Evolutionary conservation across 2,113 vertebrate species (phyloP), one percentile per base, ranked within the genome.

Genomic region (Anthoscopus minutus): DNA sequence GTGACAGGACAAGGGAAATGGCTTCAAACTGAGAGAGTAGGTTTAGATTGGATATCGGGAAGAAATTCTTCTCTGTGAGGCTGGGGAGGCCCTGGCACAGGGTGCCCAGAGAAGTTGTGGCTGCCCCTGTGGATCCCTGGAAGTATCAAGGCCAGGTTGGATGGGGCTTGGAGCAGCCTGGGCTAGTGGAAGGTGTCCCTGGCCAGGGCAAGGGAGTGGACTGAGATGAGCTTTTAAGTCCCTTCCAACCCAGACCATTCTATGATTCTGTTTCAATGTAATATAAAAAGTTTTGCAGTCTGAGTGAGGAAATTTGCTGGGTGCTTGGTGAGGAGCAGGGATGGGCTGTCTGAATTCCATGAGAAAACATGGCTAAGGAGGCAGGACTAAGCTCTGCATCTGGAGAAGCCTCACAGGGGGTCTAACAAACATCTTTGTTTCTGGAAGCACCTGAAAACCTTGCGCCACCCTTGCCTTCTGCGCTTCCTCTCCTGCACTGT

Each of bases 401-500:
- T 12, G 3, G 3, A 35, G 70, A 54, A 80, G n/a, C 35, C 37
- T 30, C n/a, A 16, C 42, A 4, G 57, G 81, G 64, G 87, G 10
- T 40, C 57, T 96, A 53, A 89, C 70, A 13, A 23, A 57, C 48
- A 58, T 31, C 78, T 62, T 27, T 97, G 69, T 89, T 72, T 27
- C 83, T 93, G 94, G 42, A 98, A 99, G 99, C 99, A 99, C 97
- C 96, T 99, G 97, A 99, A 99, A 97, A 99, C 99, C 23, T 97
- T 99, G 77, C 98, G 99, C 86, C 99, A 99, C 89, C 99, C 99
- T 15, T 99, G 99, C 97, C 98, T 99, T 84, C 98, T 99, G 72
- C 98, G 99, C 57, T 99, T 99, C 97, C 98, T 99, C 24, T 99
- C 99, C 15, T 99, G 99, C 91, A 98, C 98, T 0, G 98, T 99